These are phyloP conservation scores for Candidula unifasciata DNA, from an alignment of 2,888 invertebrate genomes.

Conservation along the genomic window DNA sequence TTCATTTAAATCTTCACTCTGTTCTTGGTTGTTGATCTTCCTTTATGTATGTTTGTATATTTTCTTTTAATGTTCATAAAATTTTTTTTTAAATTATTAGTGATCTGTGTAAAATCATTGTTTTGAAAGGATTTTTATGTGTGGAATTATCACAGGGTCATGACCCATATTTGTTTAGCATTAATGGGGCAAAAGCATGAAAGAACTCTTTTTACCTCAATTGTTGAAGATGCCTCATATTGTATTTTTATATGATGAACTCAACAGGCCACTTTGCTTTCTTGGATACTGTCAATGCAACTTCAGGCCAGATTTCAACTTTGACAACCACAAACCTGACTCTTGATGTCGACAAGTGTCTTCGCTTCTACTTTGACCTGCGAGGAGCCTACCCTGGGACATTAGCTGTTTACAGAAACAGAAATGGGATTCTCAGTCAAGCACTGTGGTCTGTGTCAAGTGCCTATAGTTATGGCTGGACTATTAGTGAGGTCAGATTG, in stretches of 20 bases:
- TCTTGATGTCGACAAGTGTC: conserved; percentile 78
- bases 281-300: conserved; percentile 78
- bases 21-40: too few relatives aligned
- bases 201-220: too few relatives aligned
- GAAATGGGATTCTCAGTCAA: conserved; percentile 57
- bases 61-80: too few relatives aligned
- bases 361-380: conserved; percentile 75
- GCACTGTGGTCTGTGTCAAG: conserved; percentile 67
- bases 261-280: conserved; percentile 68
- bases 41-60: too few relatives aligned
- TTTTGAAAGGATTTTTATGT: too few relatives aligned
- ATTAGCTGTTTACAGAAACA: conserved; percentile 60
- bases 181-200: too few relatives aligned
- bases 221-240: background rate
- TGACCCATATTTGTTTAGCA: too few relatives aligned
- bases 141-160: too few relatives aligned
- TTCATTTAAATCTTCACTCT: too few relatives aligned
- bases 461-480: conserved; percentile 67
- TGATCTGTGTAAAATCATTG: too few relatives aligned
- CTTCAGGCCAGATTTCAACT: background rate
- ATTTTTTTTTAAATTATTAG: too few relatives aligned
- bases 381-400: conserved; percentile 64
- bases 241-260: background rate
- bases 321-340: conserved; percentile 5
- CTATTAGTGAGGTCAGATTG: conserved; percentile 61